Conservation (phyloP, 1,140 invertebrate genomes). For the Trichonephila inaurata region DNA sequence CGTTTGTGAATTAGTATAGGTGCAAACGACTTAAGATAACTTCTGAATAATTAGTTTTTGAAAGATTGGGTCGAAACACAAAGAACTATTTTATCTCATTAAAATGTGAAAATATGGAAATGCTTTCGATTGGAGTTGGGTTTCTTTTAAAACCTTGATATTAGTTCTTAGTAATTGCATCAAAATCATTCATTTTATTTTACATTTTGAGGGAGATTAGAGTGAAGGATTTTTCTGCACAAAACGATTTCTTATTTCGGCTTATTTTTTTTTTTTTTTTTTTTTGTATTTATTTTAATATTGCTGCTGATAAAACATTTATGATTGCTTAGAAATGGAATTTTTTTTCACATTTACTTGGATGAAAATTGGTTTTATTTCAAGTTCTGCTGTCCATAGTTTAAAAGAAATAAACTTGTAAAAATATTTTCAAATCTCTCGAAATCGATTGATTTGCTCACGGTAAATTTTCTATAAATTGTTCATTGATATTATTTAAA, state of each 20-base stretch:
- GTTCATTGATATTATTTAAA: too few relatives aligned
- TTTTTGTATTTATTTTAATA: too few relatives aligned
- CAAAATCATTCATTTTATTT: background rate
- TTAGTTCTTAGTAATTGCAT: background rate
- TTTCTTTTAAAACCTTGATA: background rate
- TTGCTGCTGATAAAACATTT: background rate
- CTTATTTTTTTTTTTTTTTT: too few relatives aligned
- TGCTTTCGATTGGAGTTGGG: background rate
- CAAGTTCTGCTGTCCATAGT: too few relatives aligned
- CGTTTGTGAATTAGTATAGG: background rate
- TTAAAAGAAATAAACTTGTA: too few relatives aligned
- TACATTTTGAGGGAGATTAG: background rate
- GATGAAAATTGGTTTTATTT: too few relatives aligned
- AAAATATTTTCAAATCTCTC: too few relatives aligned
- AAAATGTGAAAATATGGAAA: background rate
- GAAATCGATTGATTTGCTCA: too few relatives aligned
- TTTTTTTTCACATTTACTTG: too few relatives aligned
- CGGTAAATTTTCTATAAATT: too few relatives aligned
- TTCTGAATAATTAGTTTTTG: background rate
- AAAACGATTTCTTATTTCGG: background rate
- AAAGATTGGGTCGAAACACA: background rate
- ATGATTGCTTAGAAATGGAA: too few relatives aligned
- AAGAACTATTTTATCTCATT: background rate
- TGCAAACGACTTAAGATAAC: conserved; percentile 10
- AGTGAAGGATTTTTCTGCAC: too few relatives aligned